Conservation (phyloP, 2,797 vertebrate genomes). For the Oreochromis mossambicus region DNA sequence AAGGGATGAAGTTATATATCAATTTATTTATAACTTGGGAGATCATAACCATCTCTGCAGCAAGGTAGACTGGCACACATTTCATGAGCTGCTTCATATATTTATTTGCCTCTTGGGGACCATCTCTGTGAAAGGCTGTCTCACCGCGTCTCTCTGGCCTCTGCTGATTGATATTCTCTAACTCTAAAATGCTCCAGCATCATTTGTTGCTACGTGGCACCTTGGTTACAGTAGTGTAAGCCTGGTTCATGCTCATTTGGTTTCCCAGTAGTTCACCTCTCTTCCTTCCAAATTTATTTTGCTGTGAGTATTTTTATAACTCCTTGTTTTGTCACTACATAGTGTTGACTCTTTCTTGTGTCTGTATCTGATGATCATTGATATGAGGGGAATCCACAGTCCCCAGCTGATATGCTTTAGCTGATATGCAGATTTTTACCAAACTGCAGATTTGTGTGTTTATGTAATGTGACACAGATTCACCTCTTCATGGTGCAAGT, state of each 20-base stretch:
- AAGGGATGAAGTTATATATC: rapidly evolving
- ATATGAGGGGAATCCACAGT: background rate
- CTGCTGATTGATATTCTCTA: background rate
- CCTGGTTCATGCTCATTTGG: rapidly evolving
- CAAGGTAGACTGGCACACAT: too few relatives aligned
- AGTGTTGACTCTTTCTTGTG: background rate
- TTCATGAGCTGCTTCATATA: background rate
- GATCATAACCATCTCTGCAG: background rate
- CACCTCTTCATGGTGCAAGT: background rate
- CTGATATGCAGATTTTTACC: background rate
- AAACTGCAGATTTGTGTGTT: background rate
- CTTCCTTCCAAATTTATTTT: background rate
- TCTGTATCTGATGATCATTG: background rate
- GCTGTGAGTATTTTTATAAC: background rate
- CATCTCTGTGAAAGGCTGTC: background rate
- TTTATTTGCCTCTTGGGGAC: background rate
- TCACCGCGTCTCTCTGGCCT: background rate
- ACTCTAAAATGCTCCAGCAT: background rate
- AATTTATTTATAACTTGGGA: background rate
- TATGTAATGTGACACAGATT: background rate
- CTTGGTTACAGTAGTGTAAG: background rate
- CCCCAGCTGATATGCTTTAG: background rate
- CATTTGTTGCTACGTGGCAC: background rate
- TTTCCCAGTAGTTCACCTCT: background rate
- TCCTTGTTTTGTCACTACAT: background rate